Percentiles rank a stretch among this genome's conserved stretches.
These are phyloP conservation scores for Emmelina monodactyla DNA, from an alignment of 2,888 invertebrate species.

Conservation along the genomic window DNA sequence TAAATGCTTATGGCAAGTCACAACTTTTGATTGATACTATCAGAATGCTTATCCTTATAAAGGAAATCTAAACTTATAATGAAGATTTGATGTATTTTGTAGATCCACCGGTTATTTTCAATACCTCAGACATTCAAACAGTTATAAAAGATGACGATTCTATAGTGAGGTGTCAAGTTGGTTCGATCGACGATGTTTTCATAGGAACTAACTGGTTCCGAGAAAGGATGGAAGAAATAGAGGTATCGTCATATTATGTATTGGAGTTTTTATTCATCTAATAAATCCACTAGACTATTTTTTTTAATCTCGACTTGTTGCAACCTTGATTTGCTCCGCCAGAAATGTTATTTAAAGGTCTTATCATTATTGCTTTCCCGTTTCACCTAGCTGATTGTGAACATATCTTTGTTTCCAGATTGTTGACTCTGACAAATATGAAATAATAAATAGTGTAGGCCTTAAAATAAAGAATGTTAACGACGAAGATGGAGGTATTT, in stretches of 20 bases:
- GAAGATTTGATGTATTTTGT: no score
- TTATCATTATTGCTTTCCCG: no score
- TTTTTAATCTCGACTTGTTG: no score
- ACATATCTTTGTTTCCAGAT: conserved; percentile 23
- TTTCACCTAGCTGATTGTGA: no score
- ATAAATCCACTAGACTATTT: no score
- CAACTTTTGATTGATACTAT: no score
- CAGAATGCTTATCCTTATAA: no score
- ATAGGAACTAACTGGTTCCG: conserved; percentile 17
- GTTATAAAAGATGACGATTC: conserved; percentile 29
- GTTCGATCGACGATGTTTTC: conserved; percentile 25
- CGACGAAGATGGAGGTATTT: conserved; percentile 25
- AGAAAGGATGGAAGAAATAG: background rate
- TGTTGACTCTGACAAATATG: conserved; percentile 28
- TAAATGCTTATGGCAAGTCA: conserved; percentile 7
- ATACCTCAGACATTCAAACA: conserved; percentile 28
- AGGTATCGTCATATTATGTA: no score
- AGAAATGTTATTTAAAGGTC: no score
- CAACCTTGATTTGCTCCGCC: no score
- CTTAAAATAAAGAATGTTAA: conserved; percentile 25
- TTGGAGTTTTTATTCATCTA: no score
- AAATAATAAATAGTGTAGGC: conserved; percentile 24
- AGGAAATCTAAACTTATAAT: no score
- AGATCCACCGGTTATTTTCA: conserved; percentile 37
- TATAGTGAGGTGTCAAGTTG: conserved; percentile 32